Evolutionary conservation across 2,113 vertebrate genomes (phyloP).

Genomic region (Carassius auratus): DNA sequence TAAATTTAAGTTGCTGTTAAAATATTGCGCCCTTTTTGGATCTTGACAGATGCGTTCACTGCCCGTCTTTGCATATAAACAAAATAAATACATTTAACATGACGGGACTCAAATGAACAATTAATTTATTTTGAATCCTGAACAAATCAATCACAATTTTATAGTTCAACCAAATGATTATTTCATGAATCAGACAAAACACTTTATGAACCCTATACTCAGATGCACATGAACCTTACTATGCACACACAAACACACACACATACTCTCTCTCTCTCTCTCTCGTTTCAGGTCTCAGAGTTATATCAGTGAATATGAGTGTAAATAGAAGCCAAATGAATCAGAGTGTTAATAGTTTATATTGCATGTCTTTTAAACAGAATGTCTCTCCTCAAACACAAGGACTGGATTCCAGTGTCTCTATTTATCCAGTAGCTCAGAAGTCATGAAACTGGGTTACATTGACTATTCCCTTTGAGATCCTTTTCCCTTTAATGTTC

Average conservation of each 20-base stretch:
- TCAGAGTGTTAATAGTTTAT: background rate
- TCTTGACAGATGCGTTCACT: background rate
- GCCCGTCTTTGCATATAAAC: background rate
- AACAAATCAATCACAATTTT: background rate
- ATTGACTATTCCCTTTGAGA: conserved; percentile 69
- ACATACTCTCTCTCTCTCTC: too few relatives aligned
- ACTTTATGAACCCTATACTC: background rate
- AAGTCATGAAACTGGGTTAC: conserved; percentile 71
- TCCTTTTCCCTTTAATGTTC: conserved; percentile 70
- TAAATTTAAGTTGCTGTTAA: too few relatives aligned
- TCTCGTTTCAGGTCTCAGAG: background rate
- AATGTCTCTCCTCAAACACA: background rate
- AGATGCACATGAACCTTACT: background rate
- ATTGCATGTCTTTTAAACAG: background rate
- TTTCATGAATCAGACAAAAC: background rate
- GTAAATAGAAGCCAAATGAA: background rate
- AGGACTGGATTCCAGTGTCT: background rate
- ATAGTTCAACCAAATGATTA: background rate
- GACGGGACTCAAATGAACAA: background rate
- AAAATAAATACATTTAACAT: background rate
- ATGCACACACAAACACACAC: background rate
- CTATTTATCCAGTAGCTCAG: conserved; percentile 19
- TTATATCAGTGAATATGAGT: background rate
- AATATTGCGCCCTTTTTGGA: background rate
- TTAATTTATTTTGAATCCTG: background rate